These are phyloP conservation scores for Lagodon rhomboides DNA, from an alignment of 2,797 vertebrate genomes.

Conservation along the genomic window DNA sequence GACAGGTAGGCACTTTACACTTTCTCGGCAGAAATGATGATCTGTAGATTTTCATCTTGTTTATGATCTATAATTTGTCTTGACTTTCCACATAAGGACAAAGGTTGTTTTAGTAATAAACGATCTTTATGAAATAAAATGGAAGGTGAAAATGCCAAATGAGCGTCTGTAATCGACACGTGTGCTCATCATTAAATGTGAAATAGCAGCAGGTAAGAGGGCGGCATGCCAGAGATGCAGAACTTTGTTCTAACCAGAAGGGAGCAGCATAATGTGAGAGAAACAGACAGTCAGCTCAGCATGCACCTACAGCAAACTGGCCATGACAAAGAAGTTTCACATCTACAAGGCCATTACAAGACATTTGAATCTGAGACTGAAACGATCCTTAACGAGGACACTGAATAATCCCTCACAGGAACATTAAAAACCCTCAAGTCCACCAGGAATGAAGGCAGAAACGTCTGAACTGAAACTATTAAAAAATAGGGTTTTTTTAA, in stretches of 20 bases:
- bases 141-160: background rate
- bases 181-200: background rate
- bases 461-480: too few relatives aligned
- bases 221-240: background rate
- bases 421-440: background rate
- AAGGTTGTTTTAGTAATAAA: background rate
- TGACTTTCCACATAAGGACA: background rate
- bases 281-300: too few relatives aligned
- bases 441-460: background rate
- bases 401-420: background rate
- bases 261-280: conserved; percentile 6
- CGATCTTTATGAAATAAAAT: background rate
- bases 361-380: background rate
- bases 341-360: background rate
- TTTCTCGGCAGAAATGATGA: background rate
- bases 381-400: background rate
- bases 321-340: background rate
- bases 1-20: conserved; percentile 67
- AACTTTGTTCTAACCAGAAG: conserved; percentile 39
- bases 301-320: background rate
- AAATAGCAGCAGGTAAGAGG: background rate
- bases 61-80: background rate
- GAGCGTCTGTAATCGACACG: background rate
- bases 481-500: too few relatives aligned
- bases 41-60: background rate